These are phyloP conservation scores for Himantopus leucocephalus DNA, from an alignment of 2,113 vertebrate species.

Conservation along the genomic window DNA sequence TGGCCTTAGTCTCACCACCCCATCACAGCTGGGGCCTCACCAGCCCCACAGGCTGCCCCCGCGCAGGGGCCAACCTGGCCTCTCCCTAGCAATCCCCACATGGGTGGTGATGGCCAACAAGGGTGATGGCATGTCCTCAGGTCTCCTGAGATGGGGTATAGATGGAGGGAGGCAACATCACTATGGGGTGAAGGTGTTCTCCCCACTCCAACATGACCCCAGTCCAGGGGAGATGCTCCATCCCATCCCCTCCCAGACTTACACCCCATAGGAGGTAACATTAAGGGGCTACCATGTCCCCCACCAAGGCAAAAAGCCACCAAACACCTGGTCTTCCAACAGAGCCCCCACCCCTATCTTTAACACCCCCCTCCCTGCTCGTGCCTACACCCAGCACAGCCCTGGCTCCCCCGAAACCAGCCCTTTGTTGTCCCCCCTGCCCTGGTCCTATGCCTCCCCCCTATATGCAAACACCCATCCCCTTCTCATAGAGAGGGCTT, in stretches of 20 bases:
- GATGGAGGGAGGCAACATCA: background rate
- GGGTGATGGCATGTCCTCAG: background rate
- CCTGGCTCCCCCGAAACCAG: background rate
- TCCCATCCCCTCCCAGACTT: background rate
- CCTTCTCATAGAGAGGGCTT: background rate
- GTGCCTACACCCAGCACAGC: background rate
- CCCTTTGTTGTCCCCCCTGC: background rate
- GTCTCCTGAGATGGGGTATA: background rate
- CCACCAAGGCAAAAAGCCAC: background rate
- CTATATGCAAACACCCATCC: background rate
- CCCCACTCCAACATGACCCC: background rate
- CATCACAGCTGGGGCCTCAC: background rate
- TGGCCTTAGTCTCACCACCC: background rate
- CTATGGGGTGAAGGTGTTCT: background rate
- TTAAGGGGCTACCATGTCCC: background rate
- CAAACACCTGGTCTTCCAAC: background rate
- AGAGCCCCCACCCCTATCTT: too few relatives aligned
- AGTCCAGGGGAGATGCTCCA: background rate
- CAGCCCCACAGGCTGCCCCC: background rate
- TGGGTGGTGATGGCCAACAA: background rate
- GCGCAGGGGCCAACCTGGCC: too few relatives aligned
- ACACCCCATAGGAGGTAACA: background rate
- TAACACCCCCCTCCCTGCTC: background rate
- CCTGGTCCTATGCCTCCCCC: background rate
- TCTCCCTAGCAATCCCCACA: background rate